phyloP scores from a whole-genome alignment of 2,797 vertebrate species.

The Liparis tanakae region DNA sequence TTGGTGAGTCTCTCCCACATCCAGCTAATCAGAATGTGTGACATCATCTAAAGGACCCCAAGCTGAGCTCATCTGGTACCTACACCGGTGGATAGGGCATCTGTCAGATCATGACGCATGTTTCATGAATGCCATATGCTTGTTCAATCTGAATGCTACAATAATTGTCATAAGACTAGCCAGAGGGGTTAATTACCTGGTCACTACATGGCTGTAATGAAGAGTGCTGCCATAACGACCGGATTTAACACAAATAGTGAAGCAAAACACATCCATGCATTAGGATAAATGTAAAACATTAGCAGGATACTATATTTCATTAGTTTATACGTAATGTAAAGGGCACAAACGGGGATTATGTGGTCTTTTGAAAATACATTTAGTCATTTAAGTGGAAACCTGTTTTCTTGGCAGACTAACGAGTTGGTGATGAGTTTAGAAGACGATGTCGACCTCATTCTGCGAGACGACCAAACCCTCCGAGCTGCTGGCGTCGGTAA shows the following conservation, averaged over 20 bases:
- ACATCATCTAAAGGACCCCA: too few species aligned
- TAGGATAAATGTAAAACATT: neutral
- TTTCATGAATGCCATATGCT: neutral
- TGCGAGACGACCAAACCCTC: slow-evolving; percentile 84
- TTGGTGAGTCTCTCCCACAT: too few species aligned
- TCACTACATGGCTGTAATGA: neutral
- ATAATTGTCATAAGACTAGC: neutral
- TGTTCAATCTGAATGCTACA: neutral
- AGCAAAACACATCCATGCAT: neutral
- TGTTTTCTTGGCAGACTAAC: slow-evolving; percentile 84
- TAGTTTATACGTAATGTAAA: neutral
- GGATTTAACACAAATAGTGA: neutral
- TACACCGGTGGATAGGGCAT: too few species aligned
- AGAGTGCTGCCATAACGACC: neutral
- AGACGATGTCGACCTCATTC: slow-evolving; percentile 88
- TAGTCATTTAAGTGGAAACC: neutral
- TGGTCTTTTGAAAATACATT: neutral
- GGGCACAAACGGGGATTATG: neutral
- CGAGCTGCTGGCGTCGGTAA: slow-evolving; percentile 89
- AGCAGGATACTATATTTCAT: neutral
- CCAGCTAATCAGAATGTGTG: too few species aligned
- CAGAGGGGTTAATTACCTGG: neutral
- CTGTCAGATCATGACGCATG: too few species aligned
- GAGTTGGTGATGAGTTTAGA: slow-evolving; percentile 94
- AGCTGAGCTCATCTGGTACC: too few species aligned